A percentile compares a stretch with the other conserved stretches of the same genome.
phyloP scores from a whole-genome alignment of 2,113 vertebrate genomes.

The Indri indri region DNA sequence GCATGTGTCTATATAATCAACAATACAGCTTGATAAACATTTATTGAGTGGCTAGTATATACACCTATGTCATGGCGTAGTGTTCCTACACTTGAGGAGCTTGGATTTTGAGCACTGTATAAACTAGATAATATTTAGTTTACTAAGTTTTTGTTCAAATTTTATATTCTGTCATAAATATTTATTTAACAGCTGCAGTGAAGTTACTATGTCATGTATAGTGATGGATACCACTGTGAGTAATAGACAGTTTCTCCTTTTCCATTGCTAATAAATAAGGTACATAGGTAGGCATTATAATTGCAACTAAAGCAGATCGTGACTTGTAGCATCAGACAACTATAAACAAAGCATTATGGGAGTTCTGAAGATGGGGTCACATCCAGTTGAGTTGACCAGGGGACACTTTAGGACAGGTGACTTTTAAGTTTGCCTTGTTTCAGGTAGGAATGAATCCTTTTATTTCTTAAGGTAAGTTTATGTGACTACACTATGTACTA shows the following conservation, averaged over 20 bases:
- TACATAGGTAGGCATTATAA: background rate
- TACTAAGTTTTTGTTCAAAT: background rate
- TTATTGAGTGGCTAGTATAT: background rate
- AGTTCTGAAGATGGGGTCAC: background rate
- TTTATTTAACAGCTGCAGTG: background rate
- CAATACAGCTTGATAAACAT: background rate
- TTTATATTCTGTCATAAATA: background rate
- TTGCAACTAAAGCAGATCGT: background rate
- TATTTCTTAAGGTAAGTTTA: conserved; percentile 1
- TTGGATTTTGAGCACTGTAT: background rate
- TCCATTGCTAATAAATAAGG: background rate
- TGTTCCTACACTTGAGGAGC: background rate
- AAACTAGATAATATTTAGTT: background rate
- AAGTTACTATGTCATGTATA: background rate
- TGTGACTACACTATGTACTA: background rate
- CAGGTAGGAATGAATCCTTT: background rate
- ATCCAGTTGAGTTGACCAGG: background rate
- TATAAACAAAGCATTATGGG: background rate
- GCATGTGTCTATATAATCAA: background rate
- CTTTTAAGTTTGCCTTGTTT: conserved; percentile 21
- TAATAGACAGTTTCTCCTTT: background rate
- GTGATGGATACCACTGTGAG: background rate
- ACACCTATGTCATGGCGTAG: background rate
- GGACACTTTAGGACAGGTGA: background rate
- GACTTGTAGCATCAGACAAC: background rate